A percentile compares a stretch with the other conserved stretches of the same genome.
These are phyloP conservation scores for Excalfactoria chinensis DNA, from an alignment of 2,113 vertebrate species.

Conservation along the genomic window DNA sequence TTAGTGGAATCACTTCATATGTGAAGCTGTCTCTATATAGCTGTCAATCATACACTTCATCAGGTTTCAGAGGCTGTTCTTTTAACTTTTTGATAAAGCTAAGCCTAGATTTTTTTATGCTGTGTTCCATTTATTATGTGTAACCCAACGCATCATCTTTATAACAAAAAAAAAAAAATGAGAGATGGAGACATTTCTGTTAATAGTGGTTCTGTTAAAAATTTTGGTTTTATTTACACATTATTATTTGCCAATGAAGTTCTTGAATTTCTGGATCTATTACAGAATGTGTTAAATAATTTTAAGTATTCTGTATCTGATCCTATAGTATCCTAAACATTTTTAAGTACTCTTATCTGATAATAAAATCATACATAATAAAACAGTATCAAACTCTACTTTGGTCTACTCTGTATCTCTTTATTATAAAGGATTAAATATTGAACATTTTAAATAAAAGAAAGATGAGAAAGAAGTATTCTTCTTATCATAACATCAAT, in stretches of 20 bases:
- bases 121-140: not conserved
- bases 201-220: not conserved
- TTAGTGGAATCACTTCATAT: not conserved
- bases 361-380: constrained; percentile 61
- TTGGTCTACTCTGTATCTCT: constrained; percentile 38
- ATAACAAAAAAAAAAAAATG: not conserved
- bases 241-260: not conserved
- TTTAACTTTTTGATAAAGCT: not conserved
- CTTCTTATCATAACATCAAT: constrained; percentile 54
- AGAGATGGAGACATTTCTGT: not conserved
- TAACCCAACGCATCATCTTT: not conserved
- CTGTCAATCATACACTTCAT: not conserved
- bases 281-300: not conserved
- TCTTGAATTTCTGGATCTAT: not conserved
- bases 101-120: not conserved
- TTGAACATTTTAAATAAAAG: constrained; percentile 58
- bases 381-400: constrained; percentile 32
- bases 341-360: constrained; percentile 38
- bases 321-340: constrained; percentile 30
- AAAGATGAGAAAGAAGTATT: constrained; percentile 38
- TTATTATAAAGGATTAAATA: constrained; percentile 62
- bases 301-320: constrained; percentile 18
- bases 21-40: not conserved
- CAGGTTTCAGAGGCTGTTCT: not conserved
- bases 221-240: not conserved